Conservation (phyloP, 2,888 invertebrate genomes). For the Cosmorhoe ocellata region DNA sequence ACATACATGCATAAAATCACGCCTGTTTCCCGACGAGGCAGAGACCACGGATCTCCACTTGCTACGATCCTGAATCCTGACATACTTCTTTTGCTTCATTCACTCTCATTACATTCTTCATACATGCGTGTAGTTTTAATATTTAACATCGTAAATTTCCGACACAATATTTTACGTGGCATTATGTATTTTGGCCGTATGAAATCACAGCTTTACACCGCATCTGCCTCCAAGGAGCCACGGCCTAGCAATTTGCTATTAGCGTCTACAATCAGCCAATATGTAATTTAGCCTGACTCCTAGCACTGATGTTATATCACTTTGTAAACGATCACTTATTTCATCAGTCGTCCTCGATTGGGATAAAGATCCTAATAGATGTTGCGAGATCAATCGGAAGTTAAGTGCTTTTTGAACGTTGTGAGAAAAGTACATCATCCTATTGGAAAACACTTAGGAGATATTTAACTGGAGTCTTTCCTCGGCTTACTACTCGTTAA, state of each 20-base stretch:
- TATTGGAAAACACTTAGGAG: neutral
- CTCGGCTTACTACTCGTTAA: too few species aligned
- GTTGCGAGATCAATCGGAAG: conserved; percentile 5
- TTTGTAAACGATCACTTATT: conserved; percentile 28
- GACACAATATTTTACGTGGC: too few species aligned
- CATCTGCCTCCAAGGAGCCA: conserved; percentile 13
- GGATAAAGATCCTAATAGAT: neutral
- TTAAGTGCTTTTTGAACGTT: neutral
- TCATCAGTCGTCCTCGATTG: conserved; percentile 27
- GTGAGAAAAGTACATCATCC: neutral
- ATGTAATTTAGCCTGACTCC: conserved; percentile 17
- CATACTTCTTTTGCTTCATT: too few species aligned
- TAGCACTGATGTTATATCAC: conserved; percentile 20
- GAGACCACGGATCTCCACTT: too few species aligned
- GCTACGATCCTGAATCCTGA: too few species aligned
- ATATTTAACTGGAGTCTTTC: too few species aligned
- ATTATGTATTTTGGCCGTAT: neutral
- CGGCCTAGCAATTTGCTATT: conserved; percentile 21
- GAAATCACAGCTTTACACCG: conserved; percentile 7
- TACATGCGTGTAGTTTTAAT: too few species aligned
- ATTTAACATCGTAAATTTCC: too few species aligned
- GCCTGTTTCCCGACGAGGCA: too few species aligned
- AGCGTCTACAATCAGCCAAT: conserved; percentile 18
- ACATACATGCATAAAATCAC: too few species aligned
- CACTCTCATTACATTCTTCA: too few species aligned